phyloP scores from a whole-genome alignment of 2,888 invertebrate genomes.

The Chalcosyrphus nemorum region DNA sequence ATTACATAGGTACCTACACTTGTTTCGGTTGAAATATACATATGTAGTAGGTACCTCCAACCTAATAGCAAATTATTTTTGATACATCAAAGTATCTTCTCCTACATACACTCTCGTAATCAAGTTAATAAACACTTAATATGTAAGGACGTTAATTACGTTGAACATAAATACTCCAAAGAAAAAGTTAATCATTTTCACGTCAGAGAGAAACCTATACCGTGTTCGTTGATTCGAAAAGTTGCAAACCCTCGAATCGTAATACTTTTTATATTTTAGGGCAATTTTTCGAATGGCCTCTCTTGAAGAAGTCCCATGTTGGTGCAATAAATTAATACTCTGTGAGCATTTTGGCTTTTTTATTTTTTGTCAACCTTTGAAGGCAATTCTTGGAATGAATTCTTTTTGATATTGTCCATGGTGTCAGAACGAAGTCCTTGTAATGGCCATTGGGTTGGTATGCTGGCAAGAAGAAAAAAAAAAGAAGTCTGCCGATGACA shows the following conservation, averaged over 20 bases:
- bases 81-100: neutral
- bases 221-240: neutral
- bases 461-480: no score
- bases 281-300: neutral
- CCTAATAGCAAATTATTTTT: neutral
- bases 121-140: neutral
- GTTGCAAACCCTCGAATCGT: neutral
- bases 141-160: neutral
- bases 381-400: neutral
- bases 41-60: no score
- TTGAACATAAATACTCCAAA: neutral
- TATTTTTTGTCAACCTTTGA: neutral
- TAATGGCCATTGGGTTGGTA: neutral
- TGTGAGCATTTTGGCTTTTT: neutral
- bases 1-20: neutral
- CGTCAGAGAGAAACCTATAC: neutral
- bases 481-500: neutral
- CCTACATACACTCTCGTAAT: neutral
- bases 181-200: neutral
- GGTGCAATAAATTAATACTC: neutral
- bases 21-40: neutral
- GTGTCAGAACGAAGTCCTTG: neutral
- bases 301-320: neutral
- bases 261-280: neutral
- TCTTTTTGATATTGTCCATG: neutral